Evolutionary conservation across 92 coral and sea anemone species (phyloP).

Genomic region (Bergia puertoricense): DNA sequence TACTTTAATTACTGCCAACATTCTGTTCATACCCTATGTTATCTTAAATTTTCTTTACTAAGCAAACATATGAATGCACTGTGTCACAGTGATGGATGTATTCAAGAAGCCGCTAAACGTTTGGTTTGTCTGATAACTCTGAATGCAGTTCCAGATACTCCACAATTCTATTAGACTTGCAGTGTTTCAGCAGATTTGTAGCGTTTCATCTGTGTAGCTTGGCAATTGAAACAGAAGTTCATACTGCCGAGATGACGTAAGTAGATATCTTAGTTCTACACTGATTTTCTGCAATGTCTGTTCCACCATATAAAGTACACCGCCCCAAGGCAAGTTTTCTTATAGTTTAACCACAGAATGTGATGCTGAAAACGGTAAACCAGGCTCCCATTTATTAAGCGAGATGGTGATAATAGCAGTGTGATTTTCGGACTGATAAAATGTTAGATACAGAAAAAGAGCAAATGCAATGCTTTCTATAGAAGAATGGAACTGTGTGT

Average conservation of each 20-base stretch:
- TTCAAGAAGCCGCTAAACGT: neutral
- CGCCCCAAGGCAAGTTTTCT: too few species aligned
- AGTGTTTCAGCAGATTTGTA: neutral
- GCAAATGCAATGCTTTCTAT: neutral
- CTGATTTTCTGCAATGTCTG: neutral
- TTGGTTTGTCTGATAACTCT: constrained; percentile 16
- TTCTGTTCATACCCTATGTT: constrained; percentile 25
- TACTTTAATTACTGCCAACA: constrained; percentile 14
- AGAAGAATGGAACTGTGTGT: neutral
- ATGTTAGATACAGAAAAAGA: neutral
- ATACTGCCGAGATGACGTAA: neutral
- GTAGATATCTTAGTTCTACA: neutral
- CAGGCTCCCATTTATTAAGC: neutral
- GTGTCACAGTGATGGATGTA: constrained; percentile 9
- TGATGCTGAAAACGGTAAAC: neutral
- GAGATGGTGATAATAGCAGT: neutral
- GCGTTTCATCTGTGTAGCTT: neutral
- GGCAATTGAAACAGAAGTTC: neutral
- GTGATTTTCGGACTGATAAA: neutral
- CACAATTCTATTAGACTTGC: too few species aligned
- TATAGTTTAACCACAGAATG: neutral
- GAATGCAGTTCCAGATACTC: neutral
- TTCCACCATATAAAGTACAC: too few species aligned
- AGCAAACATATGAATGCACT: neutral
- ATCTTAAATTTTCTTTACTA: constrained; percentile 3